Conservation (phyloP, 2,113 vertebrate species). For the Melanostigma gelatinosum region DNA sequence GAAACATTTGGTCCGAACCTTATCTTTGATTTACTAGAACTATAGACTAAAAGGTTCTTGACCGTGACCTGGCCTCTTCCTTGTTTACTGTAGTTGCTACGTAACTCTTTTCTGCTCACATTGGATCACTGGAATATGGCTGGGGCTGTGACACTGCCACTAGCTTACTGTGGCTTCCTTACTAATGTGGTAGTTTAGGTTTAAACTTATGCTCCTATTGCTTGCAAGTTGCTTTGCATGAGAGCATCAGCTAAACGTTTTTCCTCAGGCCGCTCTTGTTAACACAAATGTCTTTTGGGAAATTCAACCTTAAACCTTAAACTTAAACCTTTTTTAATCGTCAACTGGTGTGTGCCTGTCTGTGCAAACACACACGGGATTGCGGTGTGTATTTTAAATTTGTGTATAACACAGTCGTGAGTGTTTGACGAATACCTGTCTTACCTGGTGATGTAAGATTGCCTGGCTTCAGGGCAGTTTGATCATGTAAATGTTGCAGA, state of each 20-base stretch:
- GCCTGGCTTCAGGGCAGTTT: neutral
- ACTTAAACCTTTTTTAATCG: too few species aligned
- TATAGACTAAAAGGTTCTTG: neutral
- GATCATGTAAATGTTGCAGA: neutral
- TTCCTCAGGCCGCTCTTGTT: neutral
- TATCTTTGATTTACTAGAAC: too few species aligned
- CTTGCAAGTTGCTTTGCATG: neutral
- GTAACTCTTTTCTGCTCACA: neutral
- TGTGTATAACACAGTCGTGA: neutral
- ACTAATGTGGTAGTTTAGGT: neutral
- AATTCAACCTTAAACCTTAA: neutral
- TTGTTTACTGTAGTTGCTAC: neutral
- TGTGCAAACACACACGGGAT: neutral
- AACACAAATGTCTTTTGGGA: neutral
- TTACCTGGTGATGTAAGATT: slow-evolving; percentile 15
- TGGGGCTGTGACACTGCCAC: neutral
- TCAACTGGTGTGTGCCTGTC: neutral
- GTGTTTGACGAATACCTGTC: slow-evolving; percentile 28
- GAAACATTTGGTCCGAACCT: too few species aligned
- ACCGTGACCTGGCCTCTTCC: neutral
- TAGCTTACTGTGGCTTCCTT: too few species aligned
- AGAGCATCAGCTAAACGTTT: neutral
- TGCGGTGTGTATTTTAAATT: neutral
- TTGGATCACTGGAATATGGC: neutral
- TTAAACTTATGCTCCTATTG: neutral